Evolutionary conservation across 2,888 invertebrate genomes (phyloP), one percentile per base, ranked within the genome.

Genomic region (Loripinus fragilis): DNA sequence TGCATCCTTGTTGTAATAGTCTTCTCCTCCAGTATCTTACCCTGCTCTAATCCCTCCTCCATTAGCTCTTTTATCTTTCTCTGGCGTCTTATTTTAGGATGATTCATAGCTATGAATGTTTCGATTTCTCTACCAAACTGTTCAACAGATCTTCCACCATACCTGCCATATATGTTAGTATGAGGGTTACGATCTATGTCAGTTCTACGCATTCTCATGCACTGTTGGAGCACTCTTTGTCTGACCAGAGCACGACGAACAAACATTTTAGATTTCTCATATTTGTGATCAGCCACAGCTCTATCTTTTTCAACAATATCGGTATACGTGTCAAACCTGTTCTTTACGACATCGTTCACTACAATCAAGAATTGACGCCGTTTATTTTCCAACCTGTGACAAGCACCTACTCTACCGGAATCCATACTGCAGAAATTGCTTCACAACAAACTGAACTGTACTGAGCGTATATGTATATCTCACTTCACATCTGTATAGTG

Each of bases 71-170:
- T 80, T 10, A 87, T 83, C 38, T 86, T 80, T 35, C 84, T 76
- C 41, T 87, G 65, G 41, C 90, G 78, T 52, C 89, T 76, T 41
- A 86, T 74, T 52, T 81, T 85, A 30, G 90, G 90, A 67, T 90
- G 89, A 68, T 85, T 88, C 35, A 83, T 82, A 1, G 87, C 83
- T 15, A 90, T 87, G 60, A 84, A 85, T 33, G 77, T 81, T 48
- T 89, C 88, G n/a, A 90, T 87, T 65, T 90, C 90, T 42, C 87
- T 71, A 12, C 85, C 74, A 72, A 86, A 87, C 23, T 86, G 72
- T 48, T 86, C 85, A 15, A 90, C 74, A 5, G 88, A 84, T 72
- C 83, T 83, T n/a, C 90, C 90, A 20, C 87, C 87, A 65, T 90
- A 90, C 64, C 71, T 67, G 0, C 90, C 90, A 48, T 74, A 87